Base-by-base conservation (phyloP, 2,888 invertebrate species). In the Eupsilia transversa region DNA sequence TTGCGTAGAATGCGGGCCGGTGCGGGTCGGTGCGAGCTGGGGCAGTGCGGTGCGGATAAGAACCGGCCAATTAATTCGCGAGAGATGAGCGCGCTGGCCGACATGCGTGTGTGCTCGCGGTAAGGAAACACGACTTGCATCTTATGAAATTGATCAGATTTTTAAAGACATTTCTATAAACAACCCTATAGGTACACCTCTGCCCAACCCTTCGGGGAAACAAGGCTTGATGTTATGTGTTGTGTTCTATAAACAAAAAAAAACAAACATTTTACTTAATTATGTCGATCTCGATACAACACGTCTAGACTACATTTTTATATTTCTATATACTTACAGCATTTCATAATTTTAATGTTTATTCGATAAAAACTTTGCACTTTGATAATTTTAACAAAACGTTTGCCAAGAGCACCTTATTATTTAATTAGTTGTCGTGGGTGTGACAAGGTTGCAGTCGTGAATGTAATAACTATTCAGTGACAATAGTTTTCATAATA, bases 61-160 rank as follows among this genome's bases (percentile, higher is more conserved):
- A 43, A 60, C 67, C 35, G 66, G 73, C 77, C 90, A 91, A 92
- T 93, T 92, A 92, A 91, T 90, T 88, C 87, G 87, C 88, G 73
- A 84, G 85, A 91, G 89, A 91, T 89, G 89, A 90, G 77, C 86
- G 72, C 74, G 41, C 76, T 65, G n/a, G 56, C 35, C 54, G 61
- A 78, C 63, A 64, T 65, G 20, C 27, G 70, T 7, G 33, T 6
- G 68, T 57, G 57, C 68, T 85, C 67, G 61, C 68, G 59, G 46
- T 79, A 59, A 43, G 10, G 30, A 56, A 56, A 0, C 3, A 10
- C 30, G 5, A 71, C 33, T 83, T 43, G 67, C n/a, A 72, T 65
- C 30, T 30, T 30, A 30, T 7, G 30, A 27, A 33, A 17, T 43
- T 43, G 12, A 43, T 64, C 5, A 46, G 7, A 1, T 46, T 10